phyloP scores from a whole-genome alignment of 2,888 invertebrate genomes.

The Drosophila ustulata region DNA sequence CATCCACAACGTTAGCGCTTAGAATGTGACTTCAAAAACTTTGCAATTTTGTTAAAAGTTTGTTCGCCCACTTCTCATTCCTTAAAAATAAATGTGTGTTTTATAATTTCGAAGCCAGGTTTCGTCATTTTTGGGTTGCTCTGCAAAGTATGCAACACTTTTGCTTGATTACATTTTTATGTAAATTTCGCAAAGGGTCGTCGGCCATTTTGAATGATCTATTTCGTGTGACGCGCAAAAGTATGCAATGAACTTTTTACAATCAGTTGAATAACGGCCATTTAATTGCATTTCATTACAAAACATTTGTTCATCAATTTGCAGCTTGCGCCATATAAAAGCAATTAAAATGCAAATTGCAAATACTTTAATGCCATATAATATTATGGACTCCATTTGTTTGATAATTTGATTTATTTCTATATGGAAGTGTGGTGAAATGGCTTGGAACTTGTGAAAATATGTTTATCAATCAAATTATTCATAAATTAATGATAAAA shows the following conservation, averaged over 20 bases:
- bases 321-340: slow-evolving; percentile 13
- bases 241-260: slow-evolving; percentile 23
- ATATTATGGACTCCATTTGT: background rate
- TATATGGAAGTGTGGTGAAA: slow-evolving; percentile 21
- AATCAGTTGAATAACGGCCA: background rate
- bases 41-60: slow-evolving; percentile 40
- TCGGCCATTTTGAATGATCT: slow-evolving; percentile 47
- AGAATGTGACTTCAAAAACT: slow-evolving; percentile 23
- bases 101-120: slow-evolving; percentile 16
- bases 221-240: slow-evolving; percentile 12
- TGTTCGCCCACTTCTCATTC: background rate
- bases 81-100: slow-evolving; percentile 10
- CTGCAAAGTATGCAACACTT: slow-evolving; percentile 47
- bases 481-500: slow-evolving; percentile 49
- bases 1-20: background rate
- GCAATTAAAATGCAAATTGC: slow-evolving; percentile 60
- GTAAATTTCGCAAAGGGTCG: slow-evolving; percentile 28
- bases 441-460: slow-evolving; percentile 40
- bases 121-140: slow-evolving; percentile 10
- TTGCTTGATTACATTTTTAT: slow-evolving; percentile 35
- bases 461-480: slow-evolving; percentile 40
- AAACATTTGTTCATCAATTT: slow-evolving; percentile 8
- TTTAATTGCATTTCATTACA: slow-evolving; percentile 17
- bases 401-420: slow-evolving; percentile 20
- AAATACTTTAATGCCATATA: background rate